Evolutionary conservation across 2,797 vertebrate genomes (phyloP).

Genomic region (Megaceryle alcyon): DNA sequence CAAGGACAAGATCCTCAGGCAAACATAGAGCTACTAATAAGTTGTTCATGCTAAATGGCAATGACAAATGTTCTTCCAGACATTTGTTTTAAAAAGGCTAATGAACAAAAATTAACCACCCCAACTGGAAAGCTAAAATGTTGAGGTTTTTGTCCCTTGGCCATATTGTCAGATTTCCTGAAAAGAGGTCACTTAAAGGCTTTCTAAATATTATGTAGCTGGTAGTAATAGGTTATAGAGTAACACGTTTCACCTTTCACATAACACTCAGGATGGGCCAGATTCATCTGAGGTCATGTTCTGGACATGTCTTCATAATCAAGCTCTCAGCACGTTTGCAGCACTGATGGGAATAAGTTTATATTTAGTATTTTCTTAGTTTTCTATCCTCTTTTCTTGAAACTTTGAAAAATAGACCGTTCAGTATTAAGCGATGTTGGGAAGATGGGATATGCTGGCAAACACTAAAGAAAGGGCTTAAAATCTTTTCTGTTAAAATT

Average conservation of each 20-base stretch:
- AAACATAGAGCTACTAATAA: not conserved
- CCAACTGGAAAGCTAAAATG: not conserved
- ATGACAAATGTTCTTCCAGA: not conserved
- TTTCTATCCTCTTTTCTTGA: not conserved
- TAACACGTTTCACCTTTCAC: conserved; percentile 12
- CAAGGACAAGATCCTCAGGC: not conserved
- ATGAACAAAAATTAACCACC: not conserved
- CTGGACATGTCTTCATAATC: conserved; percentile 11
- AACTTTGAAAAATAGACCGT: not conserved
- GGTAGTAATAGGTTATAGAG: not conserved
- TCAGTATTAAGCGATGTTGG: not conserved
- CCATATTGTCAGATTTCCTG: not conserved
- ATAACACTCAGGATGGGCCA: not conserved
- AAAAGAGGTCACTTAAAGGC: not conserved
- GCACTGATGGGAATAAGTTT: conserved; percentile 24
- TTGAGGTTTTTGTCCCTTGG: not conserved
- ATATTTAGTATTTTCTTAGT: not conserved
- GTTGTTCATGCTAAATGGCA: not conserved
- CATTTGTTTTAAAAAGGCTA: not conserved
- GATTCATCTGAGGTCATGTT: conserved; percentile 38
- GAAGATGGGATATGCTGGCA: not conserved
- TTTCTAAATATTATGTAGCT: conserved; percentile 2
- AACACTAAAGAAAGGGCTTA: not conserved
- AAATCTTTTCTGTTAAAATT: not conserved
- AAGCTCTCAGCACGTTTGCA: not conserved